These are phyloP conservation scores for Tetrapedia diversipes DNA, from an alignment of 2,888 invertebrate genomes.

Conservation along the genomic window DNA sequence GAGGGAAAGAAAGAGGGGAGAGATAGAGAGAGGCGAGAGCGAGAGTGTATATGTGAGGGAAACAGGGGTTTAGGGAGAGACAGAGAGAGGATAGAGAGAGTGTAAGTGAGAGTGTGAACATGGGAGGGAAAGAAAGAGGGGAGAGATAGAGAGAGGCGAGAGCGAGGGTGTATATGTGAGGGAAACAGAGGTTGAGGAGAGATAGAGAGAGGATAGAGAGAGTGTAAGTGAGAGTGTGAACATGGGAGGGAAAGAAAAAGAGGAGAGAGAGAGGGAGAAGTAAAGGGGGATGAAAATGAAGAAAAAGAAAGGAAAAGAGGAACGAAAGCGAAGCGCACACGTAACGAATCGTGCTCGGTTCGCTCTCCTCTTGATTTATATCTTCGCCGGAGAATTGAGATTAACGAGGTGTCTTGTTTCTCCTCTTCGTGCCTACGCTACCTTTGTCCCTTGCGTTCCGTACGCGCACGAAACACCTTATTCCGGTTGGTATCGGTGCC, in stretches of 20 bases:
- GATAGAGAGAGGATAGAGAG: no score
- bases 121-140: no score
- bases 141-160: no score
- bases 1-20: no score
- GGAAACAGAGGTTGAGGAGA: no score
- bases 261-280: background rate
- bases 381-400: constrained; percentile 50
- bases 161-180: no score
- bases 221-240: background rate
- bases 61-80: no score
- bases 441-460: background rate
- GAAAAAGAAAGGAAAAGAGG: background rate
- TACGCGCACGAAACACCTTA: constrained; percentile 20
- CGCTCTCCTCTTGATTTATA: constrained; percentile 53
- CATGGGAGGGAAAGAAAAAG: background rate
- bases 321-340: constrained; percentile 15
- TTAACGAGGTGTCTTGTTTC: constrained; percentile 50
- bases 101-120: background rate
- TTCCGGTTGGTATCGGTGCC: background rate
- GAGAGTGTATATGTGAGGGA: no score
- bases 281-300: background rate
- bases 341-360: constrained; percentile 43
- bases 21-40: no score
- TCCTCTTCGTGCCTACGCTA: constrained; percentile 1
- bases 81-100: no score